A percentile compares a stretch with the other conserved stretches of the same genome.
Evolutionary conservation across 2,888 invertebrate genomes (phyloP).

Genomic region (Trissolcus brochymenae): DNA sequence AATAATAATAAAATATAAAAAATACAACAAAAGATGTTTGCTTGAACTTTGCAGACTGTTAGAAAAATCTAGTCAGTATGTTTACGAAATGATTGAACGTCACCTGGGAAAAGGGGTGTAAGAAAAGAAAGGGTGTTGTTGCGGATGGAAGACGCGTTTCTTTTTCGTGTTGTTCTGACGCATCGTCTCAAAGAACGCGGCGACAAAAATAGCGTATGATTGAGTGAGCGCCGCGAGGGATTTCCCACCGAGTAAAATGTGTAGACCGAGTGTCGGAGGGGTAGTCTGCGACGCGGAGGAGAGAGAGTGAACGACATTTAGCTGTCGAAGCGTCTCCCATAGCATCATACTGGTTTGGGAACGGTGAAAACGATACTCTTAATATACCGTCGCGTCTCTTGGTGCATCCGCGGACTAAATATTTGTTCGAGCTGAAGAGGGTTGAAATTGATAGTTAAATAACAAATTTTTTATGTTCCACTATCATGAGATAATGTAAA

Average conservation of each 20-base stretch:
- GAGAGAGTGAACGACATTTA: constrained; percentile 64
- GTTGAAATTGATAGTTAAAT: constrained; percentile 21
- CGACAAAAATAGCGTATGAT: constrained; percentile 74
- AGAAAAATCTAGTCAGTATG: constrained; percentile 59
- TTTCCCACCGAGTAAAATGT: constrained; percentile 63
- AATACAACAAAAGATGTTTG: too few species aligned
- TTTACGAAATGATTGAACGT: constrained; percentile 67
- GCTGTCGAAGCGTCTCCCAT: constrained; percentile 58
- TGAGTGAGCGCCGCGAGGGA: constrained; percentile 73
- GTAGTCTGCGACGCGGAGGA: constrained; percentile 13
- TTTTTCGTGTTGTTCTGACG: constrained; percentile 59
- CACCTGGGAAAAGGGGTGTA: constrained; percentile 40
- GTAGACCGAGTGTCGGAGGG: constrained; percentile 35
- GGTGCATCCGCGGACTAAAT: constrained; percentile 40
- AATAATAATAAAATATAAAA: too few species aligned
- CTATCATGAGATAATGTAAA: too few species aligned
- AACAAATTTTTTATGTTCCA: neutral
- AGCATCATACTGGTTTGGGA: constrained; percentile 33
- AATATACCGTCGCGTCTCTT: constrained; percentile 20
- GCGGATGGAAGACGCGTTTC: constrained; percentile 59
- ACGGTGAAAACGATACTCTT: constrained; percentile 50
- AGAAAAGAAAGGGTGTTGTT: constrained; percentile 49
- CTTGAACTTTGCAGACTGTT: neutral
- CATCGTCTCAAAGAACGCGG: constrained; percentile 43
- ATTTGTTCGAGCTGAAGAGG: constrained; percentile 32